Conservation (phyloP, 2,797 vertebrate species). For the Brotula barbata region DNA sequence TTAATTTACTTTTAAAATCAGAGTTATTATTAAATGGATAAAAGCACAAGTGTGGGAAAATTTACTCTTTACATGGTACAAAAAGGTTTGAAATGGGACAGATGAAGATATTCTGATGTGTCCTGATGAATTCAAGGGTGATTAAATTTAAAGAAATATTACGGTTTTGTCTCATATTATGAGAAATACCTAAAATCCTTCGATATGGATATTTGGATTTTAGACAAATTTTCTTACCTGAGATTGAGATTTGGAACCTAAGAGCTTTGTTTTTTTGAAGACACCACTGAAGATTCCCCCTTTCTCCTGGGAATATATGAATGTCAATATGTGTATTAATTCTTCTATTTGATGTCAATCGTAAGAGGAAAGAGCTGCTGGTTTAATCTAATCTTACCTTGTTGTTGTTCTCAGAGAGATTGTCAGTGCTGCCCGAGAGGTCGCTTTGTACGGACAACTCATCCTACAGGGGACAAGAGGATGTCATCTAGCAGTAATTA, state of each 20-base stretch:
- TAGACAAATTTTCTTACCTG: slow-evolving; percentile 39
- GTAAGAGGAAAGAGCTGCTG: background rate
- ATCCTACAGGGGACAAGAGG: slow-evolving; percentile 33
- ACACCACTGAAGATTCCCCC: slow-evolving; percentile 60
- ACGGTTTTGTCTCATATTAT: background rate
- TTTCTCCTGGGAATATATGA: slow-evolving; percentile 54
- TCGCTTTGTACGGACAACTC: slow-evolving; percentile 41
- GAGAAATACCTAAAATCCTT: background rate
- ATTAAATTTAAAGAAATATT: background rate
- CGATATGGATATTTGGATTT: background rate
- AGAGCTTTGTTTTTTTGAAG: slow-evolving; percentile 56
- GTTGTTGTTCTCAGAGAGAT: slow-evolving; percentile 26
- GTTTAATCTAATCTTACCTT: slow-evolving; percentile 48
- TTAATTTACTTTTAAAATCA: too few relatives aligned
- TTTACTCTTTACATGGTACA: too few relatives aligned
- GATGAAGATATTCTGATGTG: too few relatives aligned
- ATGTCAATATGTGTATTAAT: background rate
- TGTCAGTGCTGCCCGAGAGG: slow-evolving; percentile 52
- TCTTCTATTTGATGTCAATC: fast-evolving
- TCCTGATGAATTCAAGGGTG: too few relatives aligned
- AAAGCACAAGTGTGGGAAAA: too few relatives aligned
- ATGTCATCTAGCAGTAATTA: background rate
- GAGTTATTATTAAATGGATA: too few relatives aligned
- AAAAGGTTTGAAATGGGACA: too few relatives aligned
- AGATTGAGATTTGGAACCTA: slow-evolving; percentile 44